Percentiles rank a stretch among this genome's conserved stretches.
Conservation (phyloP, 2,888 invertebrate genomes). For the Agrypnus murinus region DNA sequence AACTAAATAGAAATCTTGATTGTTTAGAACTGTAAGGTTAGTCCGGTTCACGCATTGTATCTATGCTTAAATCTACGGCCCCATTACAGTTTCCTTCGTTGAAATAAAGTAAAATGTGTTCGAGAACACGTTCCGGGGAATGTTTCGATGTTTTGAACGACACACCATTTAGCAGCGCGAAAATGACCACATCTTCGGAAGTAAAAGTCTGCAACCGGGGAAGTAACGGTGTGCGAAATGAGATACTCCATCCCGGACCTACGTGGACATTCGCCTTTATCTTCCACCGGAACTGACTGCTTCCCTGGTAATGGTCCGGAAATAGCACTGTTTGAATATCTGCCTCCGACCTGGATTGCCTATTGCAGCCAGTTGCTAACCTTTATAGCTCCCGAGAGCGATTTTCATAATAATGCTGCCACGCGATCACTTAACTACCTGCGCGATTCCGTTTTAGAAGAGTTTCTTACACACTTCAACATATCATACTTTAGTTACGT, state of each 20-base stretch:
- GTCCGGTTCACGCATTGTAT: slow-evolving; percentile 4
- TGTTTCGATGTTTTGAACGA: slow-evolving; percentile 45
- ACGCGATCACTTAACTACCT: slow-evolving; percentile 41
- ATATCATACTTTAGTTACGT: neutral
- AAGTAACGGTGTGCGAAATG: slow-evolving; percentile 62
- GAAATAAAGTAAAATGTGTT: slow-evolving; percentile 45
- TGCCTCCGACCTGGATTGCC: slow-evolving; percentile 54
- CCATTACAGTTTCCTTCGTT: slow-evolving; percentile 41
- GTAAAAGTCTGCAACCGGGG: slow-evolving; percentile 50
- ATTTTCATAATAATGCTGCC: slow-evolving; percentile 45
- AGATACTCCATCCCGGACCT: slow-evolving; percentile 60
- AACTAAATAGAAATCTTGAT: too few species aligned
- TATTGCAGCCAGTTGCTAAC: slow-evolving; percentile 53
- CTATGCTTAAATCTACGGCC: slow-evolving; percentile 16
- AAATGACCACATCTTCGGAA: slow-evolving; percentile 51
- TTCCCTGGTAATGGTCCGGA: slow-evolving; percentile 62
- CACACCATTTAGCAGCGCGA: slow-evolving; percentile 37
- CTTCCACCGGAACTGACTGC: slow-evolving; percentile 61
- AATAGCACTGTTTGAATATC: slow-evolving; percentile 61
- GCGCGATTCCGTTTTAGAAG: slow-evolving; percentile 30
- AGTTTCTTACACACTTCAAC: slow-evolving; percentile 4
- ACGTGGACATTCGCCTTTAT: slow-evolving; percentile 61
- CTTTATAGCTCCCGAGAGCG: slow-evolving; percentile 48
- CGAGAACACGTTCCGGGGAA: slow-evolving; percentile 32
- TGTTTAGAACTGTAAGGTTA: neutral